phyloP scores from a whole-genome alignment of 2,797 vertebrate species.

The Pangasius sanitwongsei region DNA sequence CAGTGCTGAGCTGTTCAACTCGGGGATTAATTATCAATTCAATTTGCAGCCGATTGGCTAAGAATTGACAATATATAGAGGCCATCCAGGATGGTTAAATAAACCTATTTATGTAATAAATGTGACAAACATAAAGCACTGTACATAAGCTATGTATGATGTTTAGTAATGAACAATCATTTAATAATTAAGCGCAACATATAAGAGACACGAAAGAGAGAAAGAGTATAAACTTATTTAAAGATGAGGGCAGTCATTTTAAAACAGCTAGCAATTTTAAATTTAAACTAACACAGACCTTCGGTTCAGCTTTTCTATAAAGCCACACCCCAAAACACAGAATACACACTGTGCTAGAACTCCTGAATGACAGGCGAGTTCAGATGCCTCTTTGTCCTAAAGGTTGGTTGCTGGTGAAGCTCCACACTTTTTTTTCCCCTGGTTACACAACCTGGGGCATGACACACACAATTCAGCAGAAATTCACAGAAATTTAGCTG shows the following conservation, averaged over 20 bases:
- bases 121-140: neutral
- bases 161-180: neutral
- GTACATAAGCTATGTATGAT: neutral
- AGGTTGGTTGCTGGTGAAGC: neutral
- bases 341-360: neutral
- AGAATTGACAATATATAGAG: neutral
- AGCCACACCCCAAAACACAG: neutral
- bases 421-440: neutral
- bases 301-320: neutral
- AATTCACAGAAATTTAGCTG: neutral
- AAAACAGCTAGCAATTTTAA: neutral
- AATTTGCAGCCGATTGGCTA: slow-evolving; percentile 62
- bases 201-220: neutral
- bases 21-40: slow-evolving; percentile 64
- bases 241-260: neutral
- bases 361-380: neutral
- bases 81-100: slow-evolving; percentile 9
- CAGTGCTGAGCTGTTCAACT: slow-evolving; percentile 52
- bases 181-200: neutral
- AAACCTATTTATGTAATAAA: neutral
- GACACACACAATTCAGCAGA: neutral
- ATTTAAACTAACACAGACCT: neutral
- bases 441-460: neutral
- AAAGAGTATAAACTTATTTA: neutral
- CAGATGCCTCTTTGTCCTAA: neutral